A percentile compares a stretch with the other conserved stretches of the same genome.
Evolutionary conservation across 2,113 vertebrate species (phyloP).

Genomic region (Camelus dromedarius): DNA sequence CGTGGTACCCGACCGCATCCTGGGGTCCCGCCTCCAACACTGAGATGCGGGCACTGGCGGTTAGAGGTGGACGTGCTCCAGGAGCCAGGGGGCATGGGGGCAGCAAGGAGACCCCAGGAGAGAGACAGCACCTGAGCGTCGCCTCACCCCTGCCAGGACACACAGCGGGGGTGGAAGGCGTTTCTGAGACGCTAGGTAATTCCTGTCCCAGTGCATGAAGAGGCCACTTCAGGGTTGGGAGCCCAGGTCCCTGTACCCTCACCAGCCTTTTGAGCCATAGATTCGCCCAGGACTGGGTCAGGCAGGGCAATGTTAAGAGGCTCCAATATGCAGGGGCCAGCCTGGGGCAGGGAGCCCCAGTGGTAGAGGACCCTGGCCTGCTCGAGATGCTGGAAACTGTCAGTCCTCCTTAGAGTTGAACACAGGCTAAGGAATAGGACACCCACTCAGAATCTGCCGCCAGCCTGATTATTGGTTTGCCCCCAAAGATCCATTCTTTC

Average conservation of each 20-base stretch:
- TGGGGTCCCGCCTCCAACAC: background rate
- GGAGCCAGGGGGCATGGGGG: background rate
- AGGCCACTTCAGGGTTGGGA: background rate
- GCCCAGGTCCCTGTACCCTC: background rate
- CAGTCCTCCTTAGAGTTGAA: accelerated
- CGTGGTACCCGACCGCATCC: background rate
- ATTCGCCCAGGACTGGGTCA: background rate
- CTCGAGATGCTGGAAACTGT: background rate
- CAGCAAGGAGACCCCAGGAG: background rate
- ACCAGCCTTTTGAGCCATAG: background rate
- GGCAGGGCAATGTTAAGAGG: no score
- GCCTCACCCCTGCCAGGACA: accelerated
- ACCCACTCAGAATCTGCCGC: background rate
- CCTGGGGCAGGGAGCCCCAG: accelerated
- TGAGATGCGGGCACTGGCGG: background rate
- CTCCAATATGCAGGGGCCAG: background rate
- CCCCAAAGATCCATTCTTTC: background rate
- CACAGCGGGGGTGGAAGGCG: accelerated
- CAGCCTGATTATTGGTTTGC: background rate
- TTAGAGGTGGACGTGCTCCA: no score
- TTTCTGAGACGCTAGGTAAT: background rate
- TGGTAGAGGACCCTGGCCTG: accelerated
- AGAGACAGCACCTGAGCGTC: accelerated
- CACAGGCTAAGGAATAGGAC: no score
- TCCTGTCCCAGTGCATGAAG: background rate